Percentiles rank a stretch among this genome's conserved stretches.
phyloP scores from a whole-genome alignment of 2,888 invertebrate genomes.

The Epirrhoe alternata region DNA sequence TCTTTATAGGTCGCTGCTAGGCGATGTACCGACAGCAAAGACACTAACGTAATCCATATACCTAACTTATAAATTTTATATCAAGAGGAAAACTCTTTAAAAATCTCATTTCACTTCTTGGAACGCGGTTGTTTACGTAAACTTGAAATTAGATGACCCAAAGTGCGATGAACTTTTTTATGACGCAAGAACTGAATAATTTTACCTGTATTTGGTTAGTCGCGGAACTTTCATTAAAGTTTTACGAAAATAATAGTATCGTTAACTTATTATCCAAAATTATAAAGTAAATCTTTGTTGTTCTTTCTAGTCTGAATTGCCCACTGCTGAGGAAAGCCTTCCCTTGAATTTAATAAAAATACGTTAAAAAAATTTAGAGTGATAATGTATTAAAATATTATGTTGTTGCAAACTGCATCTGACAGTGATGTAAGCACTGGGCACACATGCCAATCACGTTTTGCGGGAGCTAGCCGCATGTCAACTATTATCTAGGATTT shows the following conservation, averaged over 20 bases:
- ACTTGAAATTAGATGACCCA: slow-evolving; percentile 18
- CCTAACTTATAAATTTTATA: background rate
- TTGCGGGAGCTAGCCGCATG: slow-evolving; percentile 69
- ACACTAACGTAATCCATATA: slow-evolving; percentile 14
- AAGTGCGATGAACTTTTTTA: slow-evolving; percentile 30
- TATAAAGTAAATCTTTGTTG: too few species aligned
- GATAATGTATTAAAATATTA: slow-evolving; percentile 18
- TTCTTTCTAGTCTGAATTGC: too few species aligned
- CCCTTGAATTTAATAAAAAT: background rate
- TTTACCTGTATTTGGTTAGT: slow-evolving; percentile 4
- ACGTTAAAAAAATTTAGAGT: slow-evolving; percentile 1
- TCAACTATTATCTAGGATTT: slow-evolving; percentile 83
- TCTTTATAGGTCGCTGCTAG: slow-evolving; percentile 81
- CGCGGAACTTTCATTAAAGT: background rate
- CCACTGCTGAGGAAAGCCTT: too few species aligned
- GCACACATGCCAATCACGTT: slow-evolving; percentile 71
- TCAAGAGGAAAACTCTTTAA: slow-evolving; percentile 20
- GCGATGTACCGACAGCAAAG: slow-evolving; percentile 64
- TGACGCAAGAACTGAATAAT: slow-evolving; percentile 15
- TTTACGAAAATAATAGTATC: background rate
- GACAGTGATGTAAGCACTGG: slow-evolving; percentile 70
- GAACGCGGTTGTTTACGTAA: slow-evolving; percentile 30
- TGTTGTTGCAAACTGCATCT: slow-evolving; percentile 52
- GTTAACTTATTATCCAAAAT: too few species aligned
- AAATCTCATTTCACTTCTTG: slow-evolving; percentile 15